Conservation (phyloP, 1,140 invertebrate species). For the Trichoplusia ni region DNA sequence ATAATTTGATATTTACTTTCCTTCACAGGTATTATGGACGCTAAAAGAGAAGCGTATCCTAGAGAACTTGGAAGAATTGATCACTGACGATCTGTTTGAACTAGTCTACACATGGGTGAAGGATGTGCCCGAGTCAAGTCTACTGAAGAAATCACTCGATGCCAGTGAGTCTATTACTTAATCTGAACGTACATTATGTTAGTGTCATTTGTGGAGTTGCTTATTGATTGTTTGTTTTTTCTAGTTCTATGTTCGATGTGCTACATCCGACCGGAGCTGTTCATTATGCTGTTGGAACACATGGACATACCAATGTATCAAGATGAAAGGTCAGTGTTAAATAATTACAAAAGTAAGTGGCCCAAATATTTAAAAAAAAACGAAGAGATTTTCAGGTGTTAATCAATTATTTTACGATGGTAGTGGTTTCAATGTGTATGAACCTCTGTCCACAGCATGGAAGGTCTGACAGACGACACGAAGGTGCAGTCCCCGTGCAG, state of each 20-base stretch:
- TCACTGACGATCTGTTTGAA: constrained; percentile 87
- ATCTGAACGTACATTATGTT: background rate
- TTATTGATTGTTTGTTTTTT: constrained; percentile 57
- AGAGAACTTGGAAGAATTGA: constrained; percentile 85
- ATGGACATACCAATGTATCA: constrained; percentile 85
- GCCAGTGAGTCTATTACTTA: constrained; percentile 53
- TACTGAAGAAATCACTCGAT: constrained; percentile 90
- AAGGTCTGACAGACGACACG: constrained; percentile 86
- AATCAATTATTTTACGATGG: too few species aligned
- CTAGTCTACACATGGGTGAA: constrained; percentile 90
- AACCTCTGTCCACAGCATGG: constrained; percentile 59
- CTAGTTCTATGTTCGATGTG: constrained; percentile 92
- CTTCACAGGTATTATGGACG: constrained; percentile 90
- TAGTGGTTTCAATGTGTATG: too few species aligned
- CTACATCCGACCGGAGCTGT: constrained; percentile 89
- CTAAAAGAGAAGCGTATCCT: constrained; percentile 83
- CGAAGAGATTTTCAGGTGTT: too few species aligned
- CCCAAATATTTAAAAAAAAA: background rate
- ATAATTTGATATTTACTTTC: too few species aligned
- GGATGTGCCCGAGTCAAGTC: constrained; percentile 83
- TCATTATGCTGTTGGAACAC: constrained; percentile 87
- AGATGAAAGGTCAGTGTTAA: constrained; percentile 62
- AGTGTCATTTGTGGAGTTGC: too few species aligned
- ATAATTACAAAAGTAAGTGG: background rate
- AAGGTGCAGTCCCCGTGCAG: constrained; percentile 83